Evolutionary conservation across 2,888 invertebrate genomes (phyloP), one percentile per base, ranked within the genome.

Genomic region (Auanema sp.): DNA sequence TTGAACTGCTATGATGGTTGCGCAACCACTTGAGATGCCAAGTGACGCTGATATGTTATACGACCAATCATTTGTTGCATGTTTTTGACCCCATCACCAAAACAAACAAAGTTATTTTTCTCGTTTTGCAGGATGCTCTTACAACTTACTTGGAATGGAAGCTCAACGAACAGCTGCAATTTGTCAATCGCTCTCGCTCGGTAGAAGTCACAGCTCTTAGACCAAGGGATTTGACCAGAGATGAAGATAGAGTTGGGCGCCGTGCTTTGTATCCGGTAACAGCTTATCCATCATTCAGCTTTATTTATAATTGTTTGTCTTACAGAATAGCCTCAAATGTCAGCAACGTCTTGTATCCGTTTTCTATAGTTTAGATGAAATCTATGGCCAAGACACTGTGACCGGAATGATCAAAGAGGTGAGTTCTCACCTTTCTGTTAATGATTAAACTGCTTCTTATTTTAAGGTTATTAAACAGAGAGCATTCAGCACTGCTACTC

Each of bases 131-230:
- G 75, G 68, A 68, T 56, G 68, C 75, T 1, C 61, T 76, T n/a
- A 69, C 71, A 25, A 64, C 68, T 2, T 76, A 76, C 23, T 55
- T 76, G 53, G 73, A 70, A 61, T 73, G 73, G 72, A 71, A 70
- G 58, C 60, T 73, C 58, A 73, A 73, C 60, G 75, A 76, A 55
- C 60, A 68, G 24, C 52, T 70, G 16, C 63, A 64, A 58, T 70
- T 72, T 44, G 64, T 72, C 52, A 71, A 71, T 12, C 64, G 70
- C 43, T 64, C 65, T n/a, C 40, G 68, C 21, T 47, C 21, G 24
- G 25, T 41, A 23, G 62, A 62, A 24, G 49, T 56, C 14, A 49
- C 16, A 14, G 14, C 11, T 1, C 24, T 41, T 1, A 33, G 62
- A n/a, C 60, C 60, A 40, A 44, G 25, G 11, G 62, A 62, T 42